Base-by-base conservation (phyloP, 2,113 vertebrate genomes). In the Pimephales promelas region DNA sequence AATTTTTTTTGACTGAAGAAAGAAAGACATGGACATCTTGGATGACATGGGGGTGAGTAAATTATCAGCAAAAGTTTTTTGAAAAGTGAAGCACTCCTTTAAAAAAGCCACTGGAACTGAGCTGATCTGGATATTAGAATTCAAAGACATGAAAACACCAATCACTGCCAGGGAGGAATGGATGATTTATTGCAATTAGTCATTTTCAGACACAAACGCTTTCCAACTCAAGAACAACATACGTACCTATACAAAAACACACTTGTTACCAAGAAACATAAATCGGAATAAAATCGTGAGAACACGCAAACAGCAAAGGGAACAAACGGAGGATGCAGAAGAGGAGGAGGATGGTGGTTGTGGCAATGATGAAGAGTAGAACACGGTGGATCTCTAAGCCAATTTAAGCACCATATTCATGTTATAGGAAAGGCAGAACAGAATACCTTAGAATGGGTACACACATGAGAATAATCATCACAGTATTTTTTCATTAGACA, bases 351-450 rank as follows among this genome's bases (percentile, higher is more conserved):
- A 93, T 83, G 88, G 62, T 83, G 88, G 62, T 71, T 86, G 92
- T 89, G 92, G 90, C 84, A 86, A 91, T 80, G 90, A 92, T 92
- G 90, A 92, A 85, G 87, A 89, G 86, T 89, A 92, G 91, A 91
- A 93, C 90, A 87, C 66, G 45, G 87, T 90, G 52, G 89, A 91
- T 90, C 90, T 92, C 92, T 92, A 93, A 94, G 92, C 92, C 92
- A 94, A 94, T 93, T 91, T 93, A 93, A 94, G 93, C 93, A 95
- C 93, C 94, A 94, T 94, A 91, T 85, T 94, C 90, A 92, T 92
- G 89, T 92, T 86, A 91, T 92, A 90, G 90, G 92, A 91, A 93
- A 94, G 93, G 93, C 91, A 91, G 73, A 87, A 87, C 90, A 90
- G 91, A 91, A 91, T 90, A 92, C 86, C 89, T 89, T 88, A 86